Evolutionary conservation across 2,113 vertebrate genomes (phyloP).

Genomic region (Numida meleagris): DNA sequence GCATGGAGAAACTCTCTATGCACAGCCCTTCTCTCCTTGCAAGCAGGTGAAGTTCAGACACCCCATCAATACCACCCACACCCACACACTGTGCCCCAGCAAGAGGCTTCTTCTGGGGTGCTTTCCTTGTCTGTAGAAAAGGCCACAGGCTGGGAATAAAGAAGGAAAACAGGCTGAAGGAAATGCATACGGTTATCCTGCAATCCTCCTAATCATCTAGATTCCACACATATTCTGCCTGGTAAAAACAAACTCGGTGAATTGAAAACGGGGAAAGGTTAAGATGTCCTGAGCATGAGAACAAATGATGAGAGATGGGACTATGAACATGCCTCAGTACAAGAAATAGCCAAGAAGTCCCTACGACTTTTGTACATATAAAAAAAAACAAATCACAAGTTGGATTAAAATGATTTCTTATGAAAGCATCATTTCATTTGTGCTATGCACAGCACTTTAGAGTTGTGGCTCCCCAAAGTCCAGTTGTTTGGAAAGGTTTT

Average conservation of each 20-base stretch:
- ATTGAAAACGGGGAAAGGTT: background rate
- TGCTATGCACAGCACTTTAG: background rate
- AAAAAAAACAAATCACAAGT: background rate
- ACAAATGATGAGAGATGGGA: background rate
- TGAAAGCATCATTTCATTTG: background rate
- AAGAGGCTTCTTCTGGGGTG: background rate
- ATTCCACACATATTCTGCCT: background rate
- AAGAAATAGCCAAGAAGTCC: background rate
- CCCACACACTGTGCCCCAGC: background rate
- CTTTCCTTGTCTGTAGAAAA: background rate
- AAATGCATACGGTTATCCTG: background rate
- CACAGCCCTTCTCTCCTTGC: background rate
- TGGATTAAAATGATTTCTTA: background rate
- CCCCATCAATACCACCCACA: background rate
- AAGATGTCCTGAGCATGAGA: background rate
- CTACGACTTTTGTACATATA: background rate
- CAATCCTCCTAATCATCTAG: background rate
- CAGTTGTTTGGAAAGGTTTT: constrained; percentile 26
- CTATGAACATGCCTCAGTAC: background rate
- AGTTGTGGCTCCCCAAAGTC: background rate
- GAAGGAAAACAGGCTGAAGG: background rate
- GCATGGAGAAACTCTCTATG: background rate
- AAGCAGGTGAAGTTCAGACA: background rate
- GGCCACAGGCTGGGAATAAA: background rate
- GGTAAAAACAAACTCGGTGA: background rate